Base-by-base conservation (phyloP, 2,797 vertebrate species). In the Epinephelus coioides region DNA sequence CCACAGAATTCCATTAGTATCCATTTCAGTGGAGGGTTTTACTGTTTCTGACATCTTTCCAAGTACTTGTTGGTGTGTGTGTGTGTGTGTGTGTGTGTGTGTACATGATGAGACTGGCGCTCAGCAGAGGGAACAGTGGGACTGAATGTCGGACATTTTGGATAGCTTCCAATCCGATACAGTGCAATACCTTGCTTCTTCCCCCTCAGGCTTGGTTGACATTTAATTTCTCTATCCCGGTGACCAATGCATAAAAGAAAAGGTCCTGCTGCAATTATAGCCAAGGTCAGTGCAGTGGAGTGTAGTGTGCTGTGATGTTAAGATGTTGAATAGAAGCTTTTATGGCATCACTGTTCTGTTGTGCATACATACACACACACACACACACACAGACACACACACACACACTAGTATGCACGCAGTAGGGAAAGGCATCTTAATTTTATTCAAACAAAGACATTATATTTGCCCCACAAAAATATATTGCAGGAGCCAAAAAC, bases 201-300 rank as follows among this genome's bases (percentile, higher is more conserved):
- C 65, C 72, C 82, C 81, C 81, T 86, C 72, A 50, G 86, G 88
- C 86, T 82, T 44, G 73, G 74, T 70, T 94, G 92, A 93, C 91
- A 93, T 94, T 93, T 93, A 53, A 91, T 91, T 92, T 90, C 79
- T 92, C 86, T 68, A 86, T 91, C 85, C 90, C 38, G 34, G 90
- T 91, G 87, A 91, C 86, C 89, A 91, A 79, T 82, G 82, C 86
- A 88, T 90, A 89, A 90, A 92, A 86, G 77, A 90, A 93, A 90
- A 92, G 86, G 90, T 91, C 84, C 78, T 76, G 27, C 78, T 85
- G 83, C 88, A 92, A 90, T 94, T 93, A 90, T 78, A 86, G 84
- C 72, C 91, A 92, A 90, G 91, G 90, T 92, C 88, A 86, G 77
- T 34, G 76, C 87, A 80, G 56, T 61, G 67, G 68, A 78, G 87